phyloP scores from a whole-genome alignment of 2,888 invertebrate species.

The Epinotia nisella region DNA sequence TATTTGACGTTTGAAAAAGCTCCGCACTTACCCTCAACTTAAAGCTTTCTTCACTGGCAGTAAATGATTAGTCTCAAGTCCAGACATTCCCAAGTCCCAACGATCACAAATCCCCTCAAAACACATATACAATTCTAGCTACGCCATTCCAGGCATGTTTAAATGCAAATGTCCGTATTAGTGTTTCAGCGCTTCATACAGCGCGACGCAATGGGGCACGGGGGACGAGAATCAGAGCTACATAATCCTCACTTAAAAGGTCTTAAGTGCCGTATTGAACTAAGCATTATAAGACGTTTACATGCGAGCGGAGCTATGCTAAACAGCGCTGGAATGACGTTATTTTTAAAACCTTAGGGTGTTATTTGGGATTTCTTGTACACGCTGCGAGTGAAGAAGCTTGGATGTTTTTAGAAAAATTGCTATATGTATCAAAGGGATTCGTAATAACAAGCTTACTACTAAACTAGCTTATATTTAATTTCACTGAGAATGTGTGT shows the following conservation, averaged over 20 bases:
- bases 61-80: not conserved
- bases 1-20: too few species aligned
- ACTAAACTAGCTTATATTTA: too few species aligned
- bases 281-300: not conserved
- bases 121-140: conserved; percentile 2
- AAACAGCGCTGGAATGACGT: conserved; percentile 28
- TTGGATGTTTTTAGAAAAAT: not conserved
- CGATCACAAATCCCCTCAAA: not conserved
- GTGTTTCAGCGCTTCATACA: conserved; percentile 37
- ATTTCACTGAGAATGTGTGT: too few species aligned
- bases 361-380: conserved; percentile 34
- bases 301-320: conserved; percentile 23
- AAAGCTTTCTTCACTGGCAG: not conserved
- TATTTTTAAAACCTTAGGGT: conserved; percentile 30
- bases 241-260: not conserved
- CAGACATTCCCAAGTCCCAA: not conserved
- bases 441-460: too few species aligned
- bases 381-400: conserved; percentile 27
- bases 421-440: too few species aligned
- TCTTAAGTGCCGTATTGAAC: not conserved
- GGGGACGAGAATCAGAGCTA: conserved; percentile 39
- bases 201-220: conserved; percentile 22
- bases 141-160: conserved; percentile 23
- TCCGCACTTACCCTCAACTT: too few species aligned
- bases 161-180: conserved; percentile 43